Evolutionary conservation across 2,113 vertebrate genomes (phyloP), one percentile per base, ranked within the genome.

Genomic region (Myotis davidii): DNA sequence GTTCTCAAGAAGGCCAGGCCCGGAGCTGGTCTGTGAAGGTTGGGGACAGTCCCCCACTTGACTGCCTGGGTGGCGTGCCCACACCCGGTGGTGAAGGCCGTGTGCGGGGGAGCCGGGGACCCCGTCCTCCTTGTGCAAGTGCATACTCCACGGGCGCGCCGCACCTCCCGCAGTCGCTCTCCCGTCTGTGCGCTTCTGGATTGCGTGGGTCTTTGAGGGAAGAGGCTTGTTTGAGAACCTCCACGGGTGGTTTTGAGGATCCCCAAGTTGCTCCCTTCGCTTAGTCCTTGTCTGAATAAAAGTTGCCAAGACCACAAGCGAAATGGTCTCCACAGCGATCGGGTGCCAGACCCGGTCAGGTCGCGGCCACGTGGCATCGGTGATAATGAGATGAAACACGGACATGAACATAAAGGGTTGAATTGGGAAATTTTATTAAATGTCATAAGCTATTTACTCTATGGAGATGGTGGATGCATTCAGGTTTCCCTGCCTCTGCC

Each of bases 261-360:
- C 76, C 78, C 70, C 94, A 91, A 54, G 73, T 94, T 95, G 59
- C 83, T 97, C 94, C 54, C 87, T 93, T 94, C 94, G 91, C 54
- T 94, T 94, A 91, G 97, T 97, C 79, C 76, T 96, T 81, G 97
- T 79, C 84, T 61, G 14, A 96, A 91, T 89, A 94, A 97, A 96
- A 96, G 42, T 90, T 86, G 29, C 45, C 23, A 94, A 94, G 59
- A 96, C 97, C 84, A 77, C 37, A 94, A 65, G 95, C 69, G 77
- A 97, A 45, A 25, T 52, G 95, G 92, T 91, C 93, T 96, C 81
- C 27, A 96, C 18, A 90, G 39, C 50, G 4, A 50, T 50, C 50
- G 4, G 89, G 77, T 94, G 81, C 39, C 94, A 73, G 93, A 88
- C 18, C 14, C 90, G 95, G 93, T 74, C 83, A 96, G 96, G 92